A percentile compares a stretch with the other conserved stretches of the same genome.
Conservation (phyloP, 1,140 invertebrate species). For the Macrobrachium nipponense region DNA sequence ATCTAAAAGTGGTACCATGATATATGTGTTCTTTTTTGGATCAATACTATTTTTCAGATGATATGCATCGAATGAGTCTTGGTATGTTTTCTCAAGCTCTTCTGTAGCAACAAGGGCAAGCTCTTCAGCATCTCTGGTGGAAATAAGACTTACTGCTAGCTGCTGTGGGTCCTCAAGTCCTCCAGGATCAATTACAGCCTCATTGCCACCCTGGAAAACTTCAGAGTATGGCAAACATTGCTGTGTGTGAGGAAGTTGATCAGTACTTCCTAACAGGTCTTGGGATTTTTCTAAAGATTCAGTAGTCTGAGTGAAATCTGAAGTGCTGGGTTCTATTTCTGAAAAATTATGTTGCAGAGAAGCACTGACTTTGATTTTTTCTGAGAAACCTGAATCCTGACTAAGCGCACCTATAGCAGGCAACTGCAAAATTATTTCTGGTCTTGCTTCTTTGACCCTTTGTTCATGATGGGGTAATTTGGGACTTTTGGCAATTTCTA, state of each 20-base stretch:
- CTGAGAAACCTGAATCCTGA: background rate
- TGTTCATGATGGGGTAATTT: too few relatives aligned
- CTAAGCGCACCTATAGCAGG: background rate
- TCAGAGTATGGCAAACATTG: too few relatives aligned
- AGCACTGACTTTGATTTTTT: background rate
- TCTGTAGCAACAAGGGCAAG: background rate
- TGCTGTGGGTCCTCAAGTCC: too few relatives aligned
- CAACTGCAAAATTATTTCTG: constrained; percentile 6
- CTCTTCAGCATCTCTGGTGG: background rate
- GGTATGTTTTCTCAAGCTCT: background rate
- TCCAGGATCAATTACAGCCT: too few relatives aligned
- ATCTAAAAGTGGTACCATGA: background rate
- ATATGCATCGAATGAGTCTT: background rate
- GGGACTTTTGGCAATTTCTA: too few relatives aligned
- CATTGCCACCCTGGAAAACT: too few relatives aligned
- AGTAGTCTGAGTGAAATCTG: background rate
- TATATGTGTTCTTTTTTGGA: background rate
- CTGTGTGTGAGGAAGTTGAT: too few relatives aligned
- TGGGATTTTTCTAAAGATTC: background rate
- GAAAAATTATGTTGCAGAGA: background rate
- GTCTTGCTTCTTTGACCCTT: background rate
- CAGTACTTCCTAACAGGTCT: too few relatives aligned
- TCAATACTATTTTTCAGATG: constrained; percentile 14
- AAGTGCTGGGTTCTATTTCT: background rate
- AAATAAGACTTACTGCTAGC: background rate